Evolutionary conservation across 2,888 invertebrate genomes (phyloP).

Genomic region (Cataglyphis cursor): DNA sequence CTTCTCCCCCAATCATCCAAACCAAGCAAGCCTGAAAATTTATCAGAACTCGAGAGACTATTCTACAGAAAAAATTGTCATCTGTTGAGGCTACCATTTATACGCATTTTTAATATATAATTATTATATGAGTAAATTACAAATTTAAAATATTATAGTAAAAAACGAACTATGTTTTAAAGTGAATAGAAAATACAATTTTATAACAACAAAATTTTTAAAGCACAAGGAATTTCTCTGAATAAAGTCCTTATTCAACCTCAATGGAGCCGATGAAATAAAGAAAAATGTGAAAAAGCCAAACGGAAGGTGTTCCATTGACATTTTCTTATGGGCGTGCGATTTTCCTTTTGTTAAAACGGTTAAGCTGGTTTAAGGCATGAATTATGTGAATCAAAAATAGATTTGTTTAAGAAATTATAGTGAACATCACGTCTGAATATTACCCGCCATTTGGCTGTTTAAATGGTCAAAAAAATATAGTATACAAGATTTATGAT

Average conservation of each 20-base stretch:
- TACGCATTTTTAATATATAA: constrained; percentile 7
- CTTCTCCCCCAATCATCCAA: constrained; percentile 64
- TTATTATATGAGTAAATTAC: not conserved
- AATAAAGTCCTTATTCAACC: not conserved
- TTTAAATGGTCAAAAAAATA: constrained; percentile 63
- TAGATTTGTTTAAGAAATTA: constrained; percentile 74
- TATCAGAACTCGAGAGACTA: constrained; percentile 67
- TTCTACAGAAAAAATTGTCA: constrained; percentile 32
- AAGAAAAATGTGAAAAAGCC: not conserved
- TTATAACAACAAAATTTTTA: not conserved
- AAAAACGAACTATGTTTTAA: not conserved
- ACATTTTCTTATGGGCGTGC: constrained; percentile 76
- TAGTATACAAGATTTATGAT: constrained; percentile 77
- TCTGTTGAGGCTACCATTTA: not conserved
- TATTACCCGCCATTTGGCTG: constrained; percentile 80
- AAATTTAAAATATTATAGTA: not conserved
- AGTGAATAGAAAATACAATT: not conserved
- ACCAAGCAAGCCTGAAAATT: constrained; percentile 64
- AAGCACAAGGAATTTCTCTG: not conserved
- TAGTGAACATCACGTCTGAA: constrained; percentile 77
- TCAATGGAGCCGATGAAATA: too few species aligned
- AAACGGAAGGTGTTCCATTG: constrained; percentile 24
- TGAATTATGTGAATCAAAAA: too few species aligned
- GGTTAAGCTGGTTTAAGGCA: not conserved
- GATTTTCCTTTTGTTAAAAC: constrained; percentile 27